phyloP scores from a whole-genome alignment of 92 coral and sea anemone genomes.

The Epizoanthus rinbou region DNA sequence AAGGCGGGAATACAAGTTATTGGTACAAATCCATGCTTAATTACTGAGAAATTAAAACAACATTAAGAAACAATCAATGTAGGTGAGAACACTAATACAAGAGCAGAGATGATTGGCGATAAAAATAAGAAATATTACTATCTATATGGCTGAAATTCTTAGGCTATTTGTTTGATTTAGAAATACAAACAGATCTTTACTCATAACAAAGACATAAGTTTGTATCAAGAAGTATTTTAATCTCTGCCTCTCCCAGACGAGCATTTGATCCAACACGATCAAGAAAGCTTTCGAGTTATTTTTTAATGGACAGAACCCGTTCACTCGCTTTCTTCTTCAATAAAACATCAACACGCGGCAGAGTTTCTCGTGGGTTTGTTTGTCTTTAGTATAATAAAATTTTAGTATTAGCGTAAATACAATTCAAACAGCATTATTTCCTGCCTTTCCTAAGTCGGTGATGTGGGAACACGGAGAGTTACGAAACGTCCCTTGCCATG shows the following conservation, averaged over 20 bases:
- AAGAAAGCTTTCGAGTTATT: neutral
- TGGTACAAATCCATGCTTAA: neutral
- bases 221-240: too few species aligned
- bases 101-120: too few species aligned
- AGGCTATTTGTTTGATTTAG: constrained; percentile 13
- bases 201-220: neutral
- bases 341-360: too few species aligned
- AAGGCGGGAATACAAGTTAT: neutral
- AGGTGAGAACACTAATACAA: neutral
- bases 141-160: neutral
- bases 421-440: constrained; percentile 6
- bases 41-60: neutral
- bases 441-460: neutral
- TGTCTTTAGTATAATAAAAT: constrained; percentile 1
- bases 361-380: neutral
- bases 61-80: neutral
- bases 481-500: neutral
- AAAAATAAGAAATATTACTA: too few species aligned
- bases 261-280: neutral
- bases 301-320: too few species aligned
- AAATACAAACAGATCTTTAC: neutral
- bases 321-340: too few species aligned
- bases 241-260: neutral
- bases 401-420: constrained; percentile 27
- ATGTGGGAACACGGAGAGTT: too few species aligned